These are phyloP conservation scores for Cygnus olor DNA, from an alignment of 2,797 vertebrate genomes.

Conservation along the genomic window DNA sequence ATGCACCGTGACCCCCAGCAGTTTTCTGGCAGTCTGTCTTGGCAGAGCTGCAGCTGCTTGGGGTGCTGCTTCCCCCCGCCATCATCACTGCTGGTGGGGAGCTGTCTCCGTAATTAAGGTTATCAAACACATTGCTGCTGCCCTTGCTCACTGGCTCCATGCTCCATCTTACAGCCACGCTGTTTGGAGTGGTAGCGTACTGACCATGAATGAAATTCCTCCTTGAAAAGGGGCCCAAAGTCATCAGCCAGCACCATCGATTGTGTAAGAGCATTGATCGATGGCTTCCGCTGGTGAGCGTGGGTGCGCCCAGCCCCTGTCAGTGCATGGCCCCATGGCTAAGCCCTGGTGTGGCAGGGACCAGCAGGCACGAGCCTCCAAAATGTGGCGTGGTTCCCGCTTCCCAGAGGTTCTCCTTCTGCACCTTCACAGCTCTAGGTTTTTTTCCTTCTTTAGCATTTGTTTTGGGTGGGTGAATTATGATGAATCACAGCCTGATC, in stretches of 20 bases:
- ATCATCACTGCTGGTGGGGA: not conserved
- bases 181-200: not conserved
- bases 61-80: too few relatives aligned
- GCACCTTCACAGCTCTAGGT: not conserved
- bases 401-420: not conserved
- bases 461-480: not conserved
- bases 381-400: accelerated
- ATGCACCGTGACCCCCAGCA: not conserved
- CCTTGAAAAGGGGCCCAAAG: not conserved
- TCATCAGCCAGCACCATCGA: constrained; percentile 17
- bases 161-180: not conserved
- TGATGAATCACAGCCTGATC: accelerated
- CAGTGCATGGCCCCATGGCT: not conserved
- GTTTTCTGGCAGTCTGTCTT: not conserved
- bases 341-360: not conserved
- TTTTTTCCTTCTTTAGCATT: accelerated
- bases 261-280: not conserved
- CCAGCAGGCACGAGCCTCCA: not conserved
- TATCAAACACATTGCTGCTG: accelerated
- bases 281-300: not conserved
- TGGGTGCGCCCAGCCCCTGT: not conserved
- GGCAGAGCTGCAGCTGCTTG: too few relatives aligned
- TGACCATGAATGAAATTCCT: constrained; percentile 16
- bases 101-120: not conserved
- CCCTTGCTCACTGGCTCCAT: not conserved